These are phyloP conservation scores for Lamellibrachia luymesi DNA, from an alignment of 1,140 invertebrate species.

Conservation along the genomic window DNA sequence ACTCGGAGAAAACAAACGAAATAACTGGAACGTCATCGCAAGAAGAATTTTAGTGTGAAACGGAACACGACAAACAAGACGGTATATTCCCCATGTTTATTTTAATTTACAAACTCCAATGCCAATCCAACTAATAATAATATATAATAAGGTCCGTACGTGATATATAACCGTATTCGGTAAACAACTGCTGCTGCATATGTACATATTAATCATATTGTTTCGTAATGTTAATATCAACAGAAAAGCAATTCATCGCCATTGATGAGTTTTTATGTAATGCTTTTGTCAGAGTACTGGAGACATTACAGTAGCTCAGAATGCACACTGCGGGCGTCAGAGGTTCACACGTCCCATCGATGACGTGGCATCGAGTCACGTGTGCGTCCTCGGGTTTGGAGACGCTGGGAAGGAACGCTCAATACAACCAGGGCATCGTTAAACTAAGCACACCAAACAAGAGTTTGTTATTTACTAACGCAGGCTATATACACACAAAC, in stretches of 20 bases:
- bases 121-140: background rate
- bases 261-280: background rate
- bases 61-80: background rate
- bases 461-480: background rate
- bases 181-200: background rate
- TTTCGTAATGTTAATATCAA: background rate
- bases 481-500: background rate
- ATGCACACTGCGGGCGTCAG: background rate
- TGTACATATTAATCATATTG: slow-evolving; percentile 6
- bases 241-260: background rate
- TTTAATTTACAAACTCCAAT: slow-evolving; percentile 6
- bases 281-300: background rate
- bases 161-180: background rate
- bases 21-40: background rate
- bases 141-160: background rate
- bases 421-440: background rate
- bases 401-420: no score
- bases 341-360: background rate
- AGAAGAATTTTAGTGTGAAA: background rate
- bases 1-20: no score
- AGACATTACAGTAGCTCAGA: background rate
- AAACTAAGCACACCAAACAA: background rate
- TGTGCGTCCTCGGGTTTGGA: background rate
- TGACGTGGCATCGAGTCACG: background rate
- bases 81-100: background rate